Percentiles rank a stretch among this genome's conserved stretches.
Conservation (phyloP, 2,113 vertebrate species). For the Calyptommatus sinebrachiatus region DNA sequence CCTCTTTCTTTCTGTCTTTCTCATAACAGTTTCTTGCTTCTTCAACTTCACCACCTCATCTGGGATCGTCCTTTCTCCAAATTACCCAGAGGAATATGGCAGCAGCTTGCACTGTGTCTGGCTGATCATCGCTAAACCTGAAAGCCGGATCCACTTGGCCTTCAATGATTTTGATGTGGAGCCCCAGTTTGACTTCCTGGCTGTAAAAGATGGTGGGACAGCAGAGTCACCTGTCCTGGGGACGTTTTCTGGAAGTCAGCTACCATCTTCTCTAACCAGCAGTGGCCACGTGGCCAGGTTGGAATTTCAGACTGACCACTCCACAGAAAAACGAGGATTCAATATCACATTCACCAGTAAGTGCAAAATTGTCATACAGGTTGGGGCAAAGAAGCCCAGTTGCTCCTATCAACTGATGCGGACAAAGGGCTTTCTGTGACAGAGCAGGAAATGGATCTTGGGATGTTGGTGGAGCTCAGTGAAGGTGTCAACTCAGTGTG, state of each 20-base stretch:
- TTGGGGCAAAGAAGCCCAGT: too few relatives aligned
- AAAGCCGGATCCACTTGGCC: constrained; percentile 95
- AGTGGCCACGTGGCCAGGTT: constrained; percentile 91
- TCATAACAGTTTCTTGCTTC: constrained; percentile 91
- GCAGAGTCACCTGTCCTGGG: constrained; percentile 92
- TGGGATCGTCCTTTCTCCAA: constrained; percentile 91
- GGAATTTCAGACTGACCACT: constrained; percentile 98
- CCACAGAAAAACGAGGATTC: constrained; percentile 95
- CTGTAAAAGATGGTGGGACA: constrained; percentile 91
- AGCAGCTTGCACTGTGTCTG: constrained; percentile 98
- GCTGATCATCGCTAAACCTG: constrained; percentile 92
- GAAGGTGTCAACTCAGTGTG: too few relatives aligned
- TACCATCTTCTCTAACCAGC: constrained; percentile 94
- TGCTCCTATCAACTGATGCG: too few relatives aligned
- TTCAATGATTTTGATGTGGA: constrained; percentile 99
- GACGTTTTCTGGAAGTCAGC: constrained; percentile 90
- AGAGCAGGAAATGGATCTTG: too few relatives aligned
- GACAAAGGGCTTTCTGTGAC: too few relatives aligned
- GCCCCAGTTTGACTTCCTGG: constrained; percentile 97
- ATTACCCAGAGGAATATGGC: constrained; percentile 96
- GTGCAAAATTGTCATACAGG: constrained; percentile 35
- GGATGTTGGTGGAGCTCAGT: too few relatives aligned
- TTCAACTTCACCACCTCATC: constrained; percentile 98
- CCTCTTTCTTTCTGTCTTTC: constrained; percentile 21
- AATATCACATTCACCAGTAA: constrained; percentile 98